Evolutionary conservation across 2,113 vertebrate genomes (phyloP).

Genomic region (Istiophorus platypterus): DNA sequence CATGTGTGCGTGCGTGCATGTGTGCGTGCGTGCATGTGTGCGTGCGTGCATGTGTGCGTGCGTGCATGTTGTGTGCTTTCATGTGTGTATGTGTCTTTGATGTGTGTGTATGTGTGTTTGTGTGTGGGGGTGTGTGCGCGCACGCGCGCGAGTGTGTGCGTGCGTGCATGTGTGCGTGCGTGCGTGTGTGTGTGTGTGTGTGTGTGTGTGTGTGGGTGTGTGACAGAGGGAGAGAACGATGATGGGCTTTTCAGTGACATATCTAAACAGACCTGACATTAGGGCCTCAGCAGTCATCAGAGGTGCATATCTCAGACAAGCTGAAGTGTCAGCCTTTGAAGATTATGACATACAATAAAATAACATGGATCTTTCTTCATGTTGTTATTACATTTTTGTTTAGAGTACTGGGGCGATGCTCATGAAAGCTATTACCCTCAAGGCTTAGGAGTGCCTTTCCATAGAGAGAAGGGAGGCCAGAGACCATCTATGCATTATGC

Average conservation of each 20-base stretch:
- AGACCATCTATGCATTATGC: constrained; percentile 65
- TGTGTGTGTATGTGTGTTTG: not conserved
- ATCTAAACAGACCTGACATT: constrained; percentile 52
- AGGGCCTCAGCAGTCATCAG: constrained; percentile 48
- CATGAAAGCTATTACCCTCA: constrained; percentile 80
- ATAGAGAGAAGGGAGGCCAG: constrained; percentile 57
- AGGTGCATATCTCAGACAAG: constrained; percentile 55
- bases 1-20: no score
- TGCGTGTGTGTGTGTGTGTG: not conserved
- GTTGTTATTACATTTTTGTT: constrained; percentile 77
- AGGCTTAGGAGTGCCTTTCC: constrained; percentile 70
- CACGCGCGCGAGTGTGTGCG: no score
- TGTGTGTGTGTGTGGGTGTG: no score
- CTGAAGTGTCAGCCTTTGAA: constrained; percentile 71
- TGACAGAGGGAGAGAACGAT: constrained; percentile 9
- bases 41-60: no score
- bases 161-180: no score
- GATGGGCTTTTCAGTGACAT: constrained; percentile 42
- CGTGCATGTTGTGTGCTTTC: no score
- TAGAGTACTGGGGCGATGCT: constrained; percentile 65
- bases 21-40: no score
- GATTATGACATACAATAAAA: constrained; percentile 72
- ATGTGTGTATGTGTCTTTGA: not conserved
- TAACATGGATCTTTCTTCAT: constrained; percentile 71
- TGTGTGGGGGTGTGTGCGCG: not conserved